Base-by-base conservation (phyloP, 2,113 vertebrate species). In the Cyanoramphus novaezelandiae region DNA sequence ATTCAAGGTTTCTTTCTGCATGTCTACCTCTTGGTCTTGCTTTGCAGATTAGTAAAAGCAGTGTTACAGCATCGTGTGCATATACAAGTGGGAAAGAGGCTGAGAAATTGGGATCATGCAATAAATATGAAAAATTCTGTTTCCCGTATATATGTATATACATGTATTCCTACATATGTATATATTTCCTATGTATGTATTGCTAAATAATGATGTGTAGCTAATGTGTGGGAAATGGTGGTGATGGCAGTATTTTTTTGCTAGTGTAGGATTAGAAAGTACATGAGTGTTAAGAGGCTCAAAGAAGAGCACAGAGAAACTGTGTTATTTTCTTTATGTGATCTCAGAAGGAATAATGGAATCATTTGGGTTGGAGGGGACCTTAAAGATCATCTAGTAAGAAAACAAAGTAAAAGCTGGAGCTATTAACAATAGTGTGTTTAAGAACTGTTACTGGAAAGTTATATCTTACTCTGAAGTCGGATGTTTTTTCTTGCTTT, bases 401-500 rank as follows among this genome's bases (percentile, higher is more conserved):
- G 29, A 88, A 82, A 93, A 70, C 35, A 57, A 82, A 89, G 15
- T 52, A 69, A 75, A 94, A 86, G 6, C 6, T 29, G 44, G 24
- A 75, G 67, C 37, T 90, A 6, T 60, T 59, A 80, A 72, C 55
- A n/a, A 14, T 21, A 57, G 39, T 89, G 41, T 25, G 92, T 83
- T 86, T 44, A 86, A 41, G 47, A 95, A 49, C 21, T 50, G 10
- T 70, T 87, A n/a, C 4, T 41, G 25, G 10, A n/a, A 95, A 88
- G 23, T 92, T 52, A 4, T 64, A 21, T 82, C 39, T 92, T 95
- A 55, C 41, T 72, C 90, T 97, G 71, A 97, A 79, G 27, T 39
- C 94, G 67, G 93, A 49, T 88, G 44, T 97, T 79, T 87, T 87
- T 97, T 90, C 82, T 87, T 95, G 53, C 47, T 96, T 95, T 96